A percentile compares a stretch with the other conserved stretches of the same genome.
These are phyloP conservation scores for Macropus fuliginosus DNA, from an alignment of 2,797 vertebrate genomes.

Conservation along the genomic window DNA sequence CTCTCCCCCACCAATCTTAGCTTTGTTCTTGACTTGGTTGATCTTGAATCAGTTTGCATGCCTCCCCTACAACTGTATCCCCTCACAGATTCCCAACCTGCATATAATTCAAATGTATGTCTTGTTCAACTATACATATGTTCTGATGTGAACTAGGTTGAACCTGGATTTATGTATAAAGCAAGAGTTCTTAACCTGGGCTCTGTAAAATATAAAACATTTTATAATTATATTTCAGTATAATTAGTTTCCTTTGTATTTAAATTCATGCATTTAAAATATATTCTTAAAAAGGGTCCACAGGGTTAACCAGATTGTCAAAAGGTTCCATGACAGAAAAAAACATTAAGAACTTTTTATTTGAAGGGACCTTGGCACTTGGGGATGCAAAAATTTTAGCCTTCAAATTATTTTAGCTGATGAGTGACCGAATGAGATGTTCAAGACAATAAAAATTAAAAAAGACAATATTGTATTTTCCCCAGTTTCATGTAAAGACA, in stretches of 20 bases:
- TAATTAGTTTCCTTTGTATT: background rate
- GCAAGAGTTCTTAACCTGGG: background rate
- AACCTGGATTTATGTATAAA: background rate
- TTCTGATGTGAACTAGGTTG: background rate
- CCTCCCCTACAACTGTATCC: background rate
- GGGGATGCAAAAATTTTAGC: slow-evolving; percentile 46
- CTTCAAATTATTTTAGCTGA: slow-evolving; percentile 13
- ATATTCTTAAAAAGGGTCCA: background rate
- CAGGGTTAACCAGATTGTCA: background rate
- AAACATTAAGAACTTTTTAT: background rate
- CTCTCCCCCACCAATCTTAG: background rate
- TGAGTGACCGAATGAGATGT: slow-evolving; percentile 6
- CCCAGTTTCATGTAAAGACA: background rate
- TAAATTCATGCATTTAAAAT: background rate
- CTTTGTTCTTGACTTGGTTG: background rate
- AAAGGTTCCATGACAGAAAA: background rate
- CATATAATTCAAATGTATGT: background rate
- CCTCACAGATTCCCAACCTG: background rate
- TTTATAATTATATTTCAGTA: background rate
- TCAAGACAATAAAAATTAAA: too few relatives aligned
- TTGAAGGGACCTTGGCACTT: slow-evolving; percentile 31
- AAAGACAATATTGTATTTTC: background rate
- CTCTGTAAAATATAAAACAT: background rate
- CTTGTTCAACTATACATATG: background rate
- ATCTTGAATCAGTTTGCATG: background rate